These are phyloP conservation scores for Centropristis striata DNA, from an alignment of 2,113 vertebrate species.

Conservation along the genomic window DNA sequence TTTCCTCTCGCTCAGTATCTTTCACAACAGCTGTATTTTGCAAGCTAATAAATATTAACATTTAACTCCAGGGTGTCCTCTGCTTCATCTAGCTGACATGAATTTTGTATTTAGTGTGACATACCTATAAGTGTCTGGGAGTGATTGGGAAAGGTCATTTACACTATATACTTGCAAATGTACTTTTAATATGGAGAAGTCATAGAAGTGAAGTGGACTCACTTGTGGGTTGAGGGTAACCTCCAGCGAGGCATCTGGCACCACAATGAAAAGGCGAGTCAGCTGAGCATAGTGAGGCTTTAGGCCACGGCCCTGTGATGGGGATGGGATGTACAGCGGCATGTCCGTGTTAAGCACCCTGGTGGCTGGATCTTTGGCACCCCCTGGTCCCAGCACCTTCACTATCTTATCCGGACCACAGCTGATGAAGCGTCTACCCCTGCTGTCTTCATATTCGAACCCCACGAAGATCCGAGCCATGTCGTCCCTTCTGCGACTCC, in stretches of 20 bases:
- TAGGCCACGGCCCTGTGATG: constrained; percentile 93
- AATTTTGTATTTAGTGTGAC: no score
- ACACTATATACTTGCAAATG: neutral
- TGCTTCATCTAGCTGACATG: no score
- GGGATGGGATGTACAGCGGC: constrained; percentile 96
- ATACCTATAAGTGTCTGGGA: no score
- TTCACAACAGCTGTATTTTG: no score
- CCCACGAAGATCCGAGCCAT: constrained; percentile 96
- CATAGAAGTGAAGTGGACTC: neutral
- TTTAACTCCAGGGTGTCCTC: no score
- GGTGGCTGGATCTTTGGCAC: constrained; percentile 93
- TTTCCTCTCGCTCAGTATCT: no score
- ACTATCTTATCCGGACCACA: constrained; percentile 96
- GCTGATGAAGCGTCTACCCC: constrained; percentile 96
- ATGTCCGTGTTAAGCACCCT: constrained; percentile 97
- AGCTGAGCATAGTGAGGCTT: constrained; percentile 97
- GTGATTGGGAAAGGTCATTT: neutral
- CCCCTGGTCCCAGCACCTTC: constrained; percentile 96
- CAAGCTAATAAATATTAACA: no score
- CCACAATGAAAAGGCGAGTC: constrained; percentile 93
- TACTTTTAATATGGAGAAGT: neutral
- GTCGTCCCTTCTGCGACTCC: constrained; percentile 93
- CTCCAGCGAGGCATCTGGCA: constrained; percentile 95
- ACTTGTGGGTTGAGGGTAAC: constrained; percentile 94
- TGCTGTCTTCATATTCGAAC: constrained; percentile 96